Evolutionary conservation across 2,113 vertebrate genomes (phyloP).

Genomic region (Zosterops lateralis): DNA sequence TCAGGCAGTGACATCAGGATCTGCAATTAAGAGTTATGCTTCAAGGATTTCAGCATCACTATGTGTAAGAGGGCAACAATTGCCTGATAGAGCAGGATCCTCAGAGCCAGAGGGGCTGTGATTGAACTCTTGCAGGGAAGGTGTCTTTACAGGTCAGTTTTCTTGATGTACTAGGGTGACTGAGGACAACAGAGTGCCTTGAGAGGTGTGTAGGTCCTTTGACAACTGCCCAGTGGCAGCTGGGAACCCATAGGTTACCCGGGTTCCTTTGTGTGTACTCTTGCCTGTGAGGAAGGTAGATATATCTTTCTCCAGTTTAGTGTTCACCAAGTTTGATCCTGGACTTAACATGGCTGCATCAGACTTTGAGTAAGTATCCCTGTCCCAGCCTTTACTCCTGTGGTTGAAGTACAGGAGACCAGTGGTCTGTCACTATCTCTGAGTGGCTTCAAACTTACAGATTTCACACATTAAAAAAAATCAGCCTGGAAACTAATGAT

Average conservation of each 20-base stretch:
- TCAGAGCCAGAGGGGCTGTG: not conserved
- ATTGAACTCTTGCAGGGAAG: not conserved
- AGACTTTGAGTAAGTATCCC: not conserved
- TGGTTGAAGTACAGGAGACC: not conserved
- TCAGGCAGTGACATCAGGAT: slow-evolving; percentile 1
- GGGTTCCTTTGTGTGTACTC: not conserved
- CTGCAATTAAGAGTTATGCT: not conserved
- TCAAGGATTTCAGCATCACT: not conserved
- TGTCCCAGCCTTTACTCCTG: not conserved
- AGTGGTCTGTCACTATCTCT: not conserved
- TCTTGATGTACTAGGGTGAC: not conserved
- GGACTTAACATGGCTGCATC: rapidly evolving
- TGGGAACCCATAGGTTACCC: not conserved
- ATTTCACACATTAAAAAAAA: not conserved
- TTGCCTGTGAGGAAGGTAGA: not conserved
- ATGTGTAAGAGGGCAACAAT: not conserved
- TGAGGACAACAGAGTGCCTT: not conserved
- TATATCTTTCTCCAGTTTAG: not conserved
- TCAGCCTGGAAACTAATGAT: not conserved
- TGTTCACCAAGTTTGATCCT: not conserved
- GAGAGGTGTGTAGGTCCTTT: not conserved
- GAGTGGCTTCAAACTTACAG: not conserved
- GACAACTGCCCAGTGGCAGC: not conserved
- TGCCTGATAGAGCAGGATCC: not conserved
- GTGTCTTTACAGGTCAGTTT: not conserved